Conservation (phyloP, 1,140 invertebrate genomes). For the Ceratina japonica region DNA sequence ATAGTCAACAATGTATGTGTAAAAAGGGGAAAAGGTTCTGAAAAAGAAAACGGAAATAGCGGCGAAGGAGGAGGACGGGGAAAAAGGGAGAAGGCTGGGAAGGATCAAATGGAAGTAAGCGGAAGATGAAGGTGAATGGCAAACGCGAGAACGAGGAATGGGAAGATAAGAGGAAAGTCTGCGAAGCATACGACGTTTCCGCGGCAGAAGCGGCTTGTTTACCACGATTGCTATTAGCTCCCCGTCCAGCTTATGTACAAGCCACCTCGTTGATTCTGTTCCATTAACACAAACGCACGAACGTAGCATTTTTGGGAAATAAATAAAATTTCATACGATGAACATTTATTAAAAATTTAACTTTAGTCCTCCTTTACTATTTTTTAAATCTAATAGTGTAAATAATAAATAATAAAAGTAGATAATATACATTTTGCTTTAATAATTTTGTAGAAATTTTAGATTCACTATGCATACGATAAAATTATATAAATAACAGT, state of each 20-base stretch:
- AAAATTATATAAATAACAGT: too few relatives aligned
- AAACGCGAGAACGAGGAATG: slow-evolving; percentile 33
- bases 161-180: slow-evolving; percentile 57
- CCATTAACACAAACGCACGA: too few relatives aligned
- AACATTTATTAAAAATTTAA: too few relatives aligned
- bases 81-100: slow-evolving; percentile 3
- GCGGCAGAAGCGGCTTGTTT: slow-evolving; percentile 70
- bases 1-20: too few relatives aligned
- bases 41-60: slow-evolving; percentile 53
- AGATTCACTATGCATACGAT: too few relatives aligned
- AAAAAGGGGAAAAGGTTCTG: slow-evolving; percentile 24
- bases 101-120: slow-evolving; percentile 33
- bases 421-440: too few relatives aligned
- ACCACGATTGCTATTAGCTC: slow-evolving; percentile 69
- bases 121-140: slow-evolving; percentile 33
- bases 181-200: slow-evolving; percentile 61
- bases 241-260: slow-evolving; percentile 42
- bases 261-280: not conserved
- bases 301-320: too few relatives aligned
- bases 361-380: too few relatives aligned
- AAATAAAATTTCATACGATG: too few relatives aligned
- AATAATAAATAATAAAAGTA: too few relatives aligned
- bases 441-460: too few relatives aligned
- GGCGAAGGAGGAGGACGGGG: not conserved
- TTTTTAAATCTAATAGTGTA: too few relatives aligned